phyloP scores from a whole-genome alignment of 1,140 invertebrate species.

The Drosophila funebris region DNA sequence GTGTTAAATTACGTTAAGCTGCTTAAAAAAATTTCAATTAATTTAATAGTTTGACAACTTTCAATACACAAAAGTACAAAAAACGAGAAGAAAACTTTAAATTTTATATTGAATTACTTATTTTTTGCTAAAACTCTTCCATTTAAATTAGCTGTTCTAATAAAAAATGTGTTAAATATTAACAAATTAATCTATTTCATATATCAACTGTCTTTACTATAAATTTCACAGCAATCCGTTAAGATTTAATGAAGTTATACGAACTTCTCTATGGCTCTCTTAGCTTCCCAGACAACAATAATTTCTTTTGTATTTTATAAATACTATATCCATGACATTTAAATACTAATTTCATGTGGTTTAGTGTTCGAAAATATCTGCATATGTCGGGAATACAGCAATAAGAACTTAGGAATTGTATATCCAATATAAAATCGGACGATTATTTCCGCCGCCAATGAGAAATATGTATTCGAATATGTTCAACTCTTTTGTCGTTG shows the following conservation, averaged over 20 bases:
- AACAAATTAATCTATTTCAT: too few relatives aligned
- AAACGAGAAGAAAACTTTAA: too few relatives aligned
- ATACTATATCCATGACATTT: conserved; percentile 1
- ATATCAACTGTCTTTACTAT: background rate
- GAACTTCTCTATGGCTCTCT: background rate
- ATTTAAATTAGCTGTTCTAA: too few relatives aligned
- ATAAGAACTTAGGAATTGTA: conserved; percentile 18
- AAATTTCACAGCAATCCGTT: background rate
- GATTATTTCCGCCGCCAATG: conserved; percentile 70
- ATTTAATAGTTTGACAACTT: too few relatives aligned
- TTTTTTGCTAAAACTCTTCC: too few relatives aligned
- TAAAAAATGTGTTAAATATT: too few relatives aligned
- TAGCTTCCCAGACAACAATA: background rate
- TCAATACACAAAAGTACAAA: too few relatives aligned
- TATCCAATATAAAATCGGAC: conserved; percentile 66
- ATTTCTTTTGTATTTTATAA: background rate
- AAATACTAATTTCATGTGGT: background rate
- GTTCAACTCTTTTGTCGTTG: background rate
- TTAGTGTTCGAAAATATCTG: conserved; percentile 25
- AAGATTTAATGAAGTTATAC: too few relatives aligned
- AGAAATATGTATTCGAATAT: conserved; percentile 24
- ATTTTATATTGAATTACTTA: too few relatives aligned
- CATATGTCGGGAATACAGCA: conserved; percentile 17
- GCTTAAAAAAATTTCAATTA: background rate
- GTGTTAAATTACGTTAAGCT: too few relatives aligned